A percentile compares a stretch with the other conserved stretches of the same genome.
These are phyloP conservation scores for Cyphomyrus discorhynchus DNA, from an alignment of 2,113 vertebrate genomes.

Conservation along the genomic window DNA sequence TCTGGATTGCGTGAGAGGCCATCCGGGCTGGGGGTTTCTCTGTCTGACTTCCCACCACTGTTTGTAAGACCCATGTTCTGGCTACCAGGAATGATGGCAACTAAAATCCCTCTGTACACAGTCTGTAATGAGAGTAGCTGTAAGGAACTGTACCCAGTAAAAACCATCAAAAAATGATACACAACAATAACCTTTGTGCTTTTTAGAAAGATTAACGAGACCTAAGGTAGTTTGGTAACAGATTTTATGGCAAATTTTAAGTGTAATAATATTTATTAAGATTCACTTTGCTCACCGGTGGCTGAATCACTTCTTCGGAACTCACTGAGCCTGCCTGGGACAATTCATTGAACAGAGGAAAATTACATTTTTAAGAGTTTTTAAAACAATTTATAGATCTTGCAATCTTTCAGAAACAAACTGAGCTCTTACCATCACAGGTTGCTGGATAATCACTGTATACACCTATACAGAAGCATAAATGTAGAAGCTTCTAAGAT, in stretches of 20 bases:
- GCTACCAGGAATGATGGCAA: neutral
- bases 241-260: neutral
- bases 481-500: neutral
- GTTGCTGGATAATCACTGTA: constrained; percentile 11
- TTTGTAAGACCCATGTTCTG: constrained; percentile 13
- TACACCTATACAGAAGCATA: neutral
- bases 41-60: neutral
- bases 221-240: neutral
- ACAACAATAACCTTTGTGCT: neutral
- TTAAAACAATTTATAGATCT: neutral
- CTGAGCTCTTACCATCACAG: neutral
- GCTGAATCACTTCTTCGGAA: constrained; percentile 5
- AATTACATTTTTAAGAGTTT: neutral
- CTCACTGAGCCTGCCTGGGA: neutral
- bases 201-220: too few species aligned
- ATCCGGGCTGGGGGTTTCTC: neutral
- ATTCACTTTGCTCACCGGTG: constrained; percentile 3
- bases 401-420: neutral
- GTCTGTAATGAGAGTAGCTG: neutral
- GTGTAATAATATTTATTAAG: neutral
- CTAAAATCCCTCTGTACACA: neutral
- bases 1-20: constrained; percentile 3
- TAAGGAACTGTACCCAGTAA: neutral
- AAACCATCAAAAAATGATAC: neutral
- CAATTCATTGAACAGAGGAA: neutral